Evolutionary conservation across 2,888 invertebrate species (phyloP).

Genomic region (Polymixis lichenea): DNA sequence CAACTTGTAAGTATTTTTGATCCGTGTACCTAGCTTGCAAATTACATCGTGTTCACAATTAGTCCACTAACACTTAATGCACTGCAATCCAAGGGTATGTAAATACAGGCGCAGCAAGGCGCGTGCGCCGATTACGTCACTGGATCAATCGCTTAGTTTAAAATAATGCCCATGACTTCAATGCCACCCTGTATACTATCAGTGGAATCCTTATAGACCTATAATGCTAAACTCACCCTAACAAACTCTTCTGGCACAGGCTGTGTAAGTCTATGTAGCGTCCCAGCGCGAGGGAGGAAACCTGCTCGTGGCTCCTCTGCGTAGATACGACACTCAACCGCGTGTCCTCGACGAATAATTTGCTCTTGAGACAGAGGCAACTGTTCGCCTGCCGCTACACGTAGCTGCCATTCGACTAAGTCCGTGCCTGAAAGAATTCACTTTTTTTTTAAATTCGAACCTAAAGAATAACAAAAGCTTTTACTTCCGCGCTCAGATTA

Average conservation of each 20-base stretch:
- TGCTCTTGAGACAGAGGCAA: constrained; percentile 95
- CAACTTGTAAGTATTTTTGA: too few relatives aligned
- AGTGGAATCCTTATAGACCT: not conserved
- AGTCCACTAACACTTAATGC: too few relatives aligned
- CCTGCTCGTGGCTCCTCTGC: constrained; percentile 96
- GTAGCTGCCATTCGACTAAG: constrained; percentile 99
- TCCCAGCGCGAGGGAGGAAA: constrained; percentile 98
- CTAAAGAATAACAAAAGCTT: not conserved
- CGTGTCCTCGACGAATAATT: constrained; percentile 95
- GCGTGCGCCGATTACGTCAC: too few relatives aligned
- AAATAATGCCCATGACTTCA: too few relatives aligned
- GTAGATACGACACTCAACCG: constrained; percentile 99
- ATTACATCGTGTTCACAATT: too few relatives aligned
- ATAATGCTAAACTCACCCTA: constrained; percentile 83
- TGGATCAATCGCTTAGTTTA: too few relatives aligned
- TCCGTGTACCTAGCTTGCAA: too few relatives aligned
- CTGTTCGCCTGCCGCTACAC: constrained; percentile 96
- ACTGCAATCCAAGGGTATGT: too few relatives aligned
- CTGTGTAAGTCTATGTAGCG: constrained; percentile 93
- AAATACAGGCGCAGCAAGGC: too few relatives aligned
- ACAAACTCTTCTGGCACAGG: constrained; percentile 92
- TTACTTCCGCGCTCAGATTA: not conserved
- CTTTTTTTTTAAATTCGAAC: not conserved
- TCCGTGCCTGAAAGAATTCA: constrained; percentile 92
- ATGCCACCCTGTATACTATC: not conserved